These are phyloP conservation scores for Carassius carassius DNA, from an alignment of 2,113 vertebrate species.

Conservation along the genomic window DNA sequence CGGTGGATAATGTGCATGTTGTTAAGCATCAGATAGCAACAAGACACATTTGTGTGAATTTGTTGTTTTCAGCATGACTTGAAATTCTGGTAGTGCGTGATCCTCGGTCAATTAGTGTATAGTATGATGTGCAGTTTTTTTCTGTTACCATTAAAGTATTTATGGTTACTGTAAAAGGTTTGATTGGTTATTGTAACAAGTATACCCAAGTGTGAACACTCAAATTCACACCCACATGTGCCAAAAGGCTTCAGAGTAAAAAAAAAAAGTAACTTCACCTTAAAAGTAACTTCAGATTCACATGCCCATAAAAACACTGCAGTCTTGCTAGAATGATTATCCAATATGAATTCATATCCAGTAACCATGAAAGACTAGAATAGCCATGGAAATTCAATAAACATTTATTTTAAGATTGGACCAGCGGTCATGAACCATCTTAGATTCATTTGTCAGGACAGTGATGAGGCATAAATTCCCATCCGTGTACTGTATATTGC, in stretches of 20 bases:
- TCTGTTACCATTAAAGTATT: too few relatives aligned
- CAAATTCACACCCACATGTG: too few relatives aligned
- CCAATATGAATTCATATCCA: background rate
- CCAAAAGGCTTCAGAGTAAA: background rate
- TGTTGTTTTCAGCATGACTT: too few relatives aligned
- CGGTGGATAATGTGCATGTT: too few relatives aligned
- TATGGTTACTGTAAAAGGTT: too few relatives aligned
- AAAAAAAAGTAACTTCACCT: background rate
- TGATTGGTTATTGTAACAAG: too few relatives aligned
- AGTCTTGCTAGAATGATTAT: background rate
- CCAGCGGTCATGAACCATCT: background rate
- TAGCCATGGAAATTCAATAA: background rate
- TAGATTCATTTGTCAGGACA: background rate
- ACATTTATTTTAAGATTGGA: background rate
- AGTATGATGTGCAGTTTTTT: too few relatives aligned
- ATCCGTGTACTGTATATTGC: background rate
- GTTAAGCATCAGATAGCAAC: too few relatives aligned
- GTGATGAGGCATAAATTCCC: background rate
- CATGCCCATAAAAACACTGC: background rate
- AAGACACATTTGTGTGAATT: too few relatives aligned
- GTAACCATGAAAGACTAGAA: background rate
- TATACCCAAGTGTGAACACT: too few relatives aligned
- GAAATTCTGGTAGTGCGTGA: too few relatives aligned
- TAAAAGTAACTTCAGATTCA: background rate
- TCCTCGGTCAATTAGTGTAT: too few relatives aligned